Base-by-base conservation (phyloP, 2,797 vertebrate genomes). In the Microctenopoma lineatum region DNA sequence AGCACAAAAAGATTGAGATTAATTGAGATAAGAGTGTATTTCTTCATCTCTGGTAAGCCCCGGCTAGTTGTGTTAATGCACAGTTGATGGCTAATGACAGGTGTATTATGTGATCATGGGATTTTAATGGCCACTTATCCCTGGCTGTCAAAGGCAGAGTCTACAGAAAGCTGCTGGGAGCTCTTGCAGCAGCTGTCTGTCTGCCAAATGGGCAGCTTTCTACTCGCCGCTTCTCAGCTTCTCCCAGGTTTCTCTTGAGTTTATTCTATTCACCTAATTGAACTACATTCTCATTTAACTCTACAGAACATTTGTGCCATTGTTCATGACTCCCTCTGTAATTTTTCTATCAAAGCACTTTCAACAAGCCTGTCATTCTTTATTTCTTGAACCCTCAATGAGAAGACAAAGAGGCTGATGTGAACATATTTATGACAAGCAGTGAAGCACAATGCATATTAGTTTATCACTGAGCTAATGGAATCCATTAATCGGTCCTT, bases 101-200 rank as follows among this genome's bases (percentile, higher is more conserved):
- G 81, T 91, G 84, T 87, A 90, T 92, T 93, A 91, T 89, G 87
- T 90, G 90, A 93, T 93, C 88, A 90, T 92, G 85, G 85, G 83
- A 86, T 88, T 94, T 93, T 92, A 94, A 92, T 89, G 87, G 85
- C 79, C 88, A 90, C 89, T 92, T 91, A 91, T 92, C 86, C 80
- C 58, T 25, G 73, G 84, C 88, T 90, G 85, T 91, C 84, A 82
- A 73, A 90, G 70, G 61, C 68, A 85, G 65, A 76, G 68, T 85
- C 75, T 77, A 64, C 79, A 76, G 79, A 75, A 80, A 67, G 68
- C 84, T 80, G 72, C 74, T 80, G 79, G 77, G 84, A 86, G 74
- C 73, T 70, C 57, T 70, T 48, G 45, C 60, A 78, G 83, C 82
- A 81, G 83, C 78, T 87, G 86, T 83, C 81, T 64, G 57, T 70